Evolutionary conservation across 1,140 invertebrate species (phyloP), one percentile per base, ranked within the genome.

Genomic region (Goniozus legneri): DNA sequence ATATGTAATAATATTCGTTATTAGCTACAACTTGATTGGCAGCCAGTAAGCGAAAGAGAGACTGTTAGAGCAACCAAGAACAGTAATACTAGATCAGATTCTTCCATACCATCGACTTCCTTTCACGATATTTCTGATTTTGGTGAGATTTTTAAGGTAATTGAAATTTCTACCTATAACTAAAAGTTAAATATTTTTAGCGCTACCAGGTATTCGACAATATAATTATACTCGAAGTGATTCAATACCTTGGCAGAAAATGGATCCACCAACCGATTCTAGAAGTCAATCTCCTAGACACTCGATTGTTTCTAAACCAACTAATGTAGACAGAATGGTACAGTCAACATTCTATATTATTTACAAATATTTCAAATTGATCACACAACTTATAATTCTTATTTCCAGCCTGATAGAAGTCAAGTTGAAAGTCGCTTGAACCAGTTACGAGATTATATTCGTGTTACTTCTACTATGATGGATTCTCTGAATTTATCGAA

Each of bases 361-460:
- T n/a, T n/a, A n/a, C n/a, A n/a, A n/a, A n/a, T n/a, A n/a, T n/a
- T n/a, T n/a, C n/a, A n/a, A n/a, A n/a, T n/a, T n/a, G 24, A 27
- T 10, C 24, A 27, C 10, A 27, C 24, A 27, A 22, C 21, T n/a
- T 39, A 2, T n/a, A 12, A 21, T 22, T 39, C n/a, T 56, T 53
- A 35, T 36, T 41, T 47, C 27, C 44, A 75, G 73, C 78, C 77
- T 4, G 78, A 82, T 44, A 73, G 79, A 18, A 75, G 73, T 3
- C 75, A 75, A 46, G 80, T 83, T 2, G 80, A 82, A 50, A 73
- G 73, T 15, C 70, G 80, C 3, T 69, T 84, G 13, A 80, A 80
- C 48, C 80, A 83, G 61, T 83, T 84, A 37, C 67, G 79, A 32
- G 82, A 82, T 46, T 83, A 82, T 54, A 83, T 84, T 44, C 71